Percentiles rank a stretch among this genome's conserved stretches.
phyloP scores from a whole-genome alignment of 2,888 invertebrate genomes.

The Brachyptera risi region DNA sequence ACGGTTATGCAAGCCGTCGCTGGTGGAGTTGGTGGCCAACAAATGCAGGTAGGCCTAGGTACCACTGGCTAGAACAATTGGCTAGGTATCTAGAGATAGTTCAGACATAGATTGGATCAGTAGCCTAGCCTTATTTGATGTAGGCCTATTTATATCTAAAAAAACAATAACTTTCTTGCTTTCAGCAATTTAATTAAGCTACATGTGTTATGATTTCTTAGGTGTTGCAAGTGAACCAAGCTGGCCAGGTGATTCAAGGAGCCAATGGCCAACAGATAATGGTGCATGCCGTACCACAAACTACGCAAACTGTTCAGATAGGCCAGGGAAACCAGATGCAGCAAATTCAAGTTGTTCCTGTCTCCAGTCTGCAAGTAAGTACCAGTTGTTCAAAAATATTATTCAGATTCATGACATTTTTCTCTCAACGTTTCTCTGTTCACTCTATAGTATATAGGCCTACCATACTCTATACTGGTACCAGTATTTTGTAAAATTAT shows the following conservation, averaged over 20 bases:
- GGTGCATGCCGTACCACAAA: constrained; percentile 62
- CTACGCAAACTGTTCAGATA: constrained; percentile 58
- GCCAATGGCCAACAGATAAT: constrained; percentile 68
- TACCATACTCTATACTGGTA: no score
- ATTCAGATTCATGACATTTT: no score
- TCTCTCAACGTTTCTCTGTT: no score
- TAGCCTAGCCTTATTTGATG: neutral
- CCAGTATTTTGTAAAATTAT: no score
- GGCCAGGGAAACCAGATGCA: constrained; percentile 60
- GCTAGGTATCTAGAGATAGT: no score
- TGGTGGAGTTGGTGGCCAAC: constrained; percentile 44
- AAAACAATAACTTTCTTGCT: no score
- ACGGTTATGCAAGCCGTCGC: constrained; percentile 43
- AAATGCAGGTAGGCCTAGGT: constrained; percentile 47
- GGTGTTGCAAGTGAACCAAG: constrained; percentile 53
- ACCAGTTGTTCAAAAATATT: no score
- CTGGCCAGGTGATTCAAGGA: constrained; percentile 61
- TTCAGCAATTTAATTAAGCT: no score
- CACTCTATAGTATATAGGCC: no score
- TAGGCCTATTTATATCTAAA: neutral
- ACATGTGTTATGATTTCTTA: constrained; percentile 40
- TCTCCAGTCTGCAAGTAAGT: constrained; percentile 45
- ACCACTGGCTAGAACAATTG: no score
- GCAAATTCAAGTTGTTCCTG: constrained; percentile 70
- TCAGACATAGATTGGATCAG: no score